Percentiles rank a stretch among this genome's conserved stretches.
Conservation (phyloP, 2,113 vertebrate genomes). For the Chroicocephalus ridibundus region DNA sequence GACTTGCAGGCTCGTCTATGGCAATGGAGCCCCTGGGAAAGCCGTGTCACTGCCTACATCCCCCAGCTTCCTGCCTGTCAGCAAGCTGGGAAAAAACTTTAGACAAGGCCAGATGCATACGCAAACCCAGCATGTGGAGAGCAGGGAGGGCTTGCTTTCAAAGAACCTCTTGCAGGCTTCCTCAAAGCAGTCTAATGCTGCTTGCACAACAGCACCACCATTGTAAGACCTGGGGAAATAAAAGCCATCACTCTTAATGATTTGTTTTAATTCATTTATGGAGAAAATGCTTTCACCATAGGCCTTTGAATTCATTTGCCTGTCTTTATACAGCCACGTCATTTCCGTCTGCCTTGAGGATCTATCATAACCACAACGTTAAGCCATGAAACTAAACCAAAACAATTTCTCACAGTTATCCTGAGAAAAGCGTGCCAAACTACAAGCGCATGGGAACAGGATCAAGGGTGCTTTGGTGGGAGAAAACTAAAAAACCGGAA, state of each 20-base stretch:
- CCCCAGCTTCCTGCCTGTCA: constrained; percentile 50
- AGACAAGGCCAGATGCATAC: background rate
- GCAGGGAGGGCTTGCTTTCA: background rate
- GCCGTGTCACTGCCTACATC: background rate
- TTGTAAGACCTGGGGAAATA: background rate
- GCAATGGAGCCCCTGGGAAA: constrained; percentile 2
- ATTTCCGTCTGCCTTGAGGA: background rate
- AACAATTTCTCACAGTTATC: background rate
- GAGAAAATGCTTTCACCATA: background rate
- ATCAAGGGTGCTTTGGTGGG: background rate
- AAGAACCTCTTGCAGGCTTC: background rate
- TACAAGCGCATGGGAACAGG: background rate
- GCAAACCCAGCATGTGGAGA: fast-evolving
- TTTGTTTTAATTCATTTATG: background rate
- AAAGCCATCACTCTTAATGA: background rate
- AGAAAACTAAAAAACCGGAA: background rate
- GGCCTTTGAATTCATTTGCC: background rate
- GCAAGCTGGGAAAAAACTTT: background rate
- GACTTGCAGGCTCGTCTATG: background rate
- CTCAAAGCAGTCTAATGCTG: background rate
- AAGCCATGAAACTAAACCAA: background rate
- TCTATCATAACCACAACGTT: background rate
- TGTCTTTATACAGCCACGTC: background rate
- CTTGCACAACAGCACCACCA: background rate
- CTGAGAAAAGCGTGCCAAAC: background rate